These are phyloP conservation scores for Serinus canaria DNA, from an alignment of 2,113 vertebrate species.

Conservation along the genomic window DNA sequence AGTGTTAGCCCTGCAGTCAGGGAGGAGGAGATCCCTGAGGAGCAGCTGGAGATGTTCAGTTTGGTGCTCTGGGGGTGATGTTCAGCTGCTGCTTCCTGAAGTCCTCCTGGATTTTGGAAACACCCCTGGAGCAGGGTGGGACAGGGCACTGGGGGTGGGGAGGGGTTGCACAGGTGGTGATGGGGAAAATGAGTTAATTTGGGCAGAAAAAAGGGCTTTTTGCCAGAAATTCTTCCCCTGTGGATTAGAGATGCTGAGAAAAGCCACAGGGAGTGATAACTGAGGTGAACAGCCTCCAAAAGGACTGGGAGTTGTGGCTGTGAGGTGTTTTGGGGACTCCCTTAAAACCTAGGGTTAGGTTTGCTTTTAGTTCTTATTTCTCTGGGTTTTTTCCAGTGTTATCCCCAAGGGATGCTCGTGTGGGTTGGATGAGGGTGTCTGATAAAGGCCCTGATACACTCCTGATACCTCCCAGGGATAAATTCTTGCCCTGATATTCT, in stretches of 20 bases:
- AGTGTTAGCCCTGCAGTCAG: fast-evolving
- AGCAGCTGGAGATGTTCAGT: background rate
- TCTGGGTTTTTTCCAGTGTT: background rate
- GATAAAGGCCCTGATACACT: fast-evolving
- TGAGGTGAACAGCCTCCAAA: background rate
- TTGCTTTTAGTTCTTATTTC: background rate
- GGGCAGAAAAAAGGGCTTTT: background rate
- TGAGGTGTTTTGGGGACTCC: background rate
- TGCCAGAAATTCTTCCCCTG: background rate
- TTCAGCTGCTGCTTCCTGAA: background rate
- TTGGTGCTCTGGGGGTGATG: background rate
- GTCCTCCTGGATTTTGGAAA: background rate
- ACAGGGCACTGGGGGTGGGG: background rate
- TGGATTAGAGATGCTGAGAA: background rate
- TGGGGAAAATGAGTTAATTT: background rate
- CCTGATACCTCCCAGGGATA: background rate
- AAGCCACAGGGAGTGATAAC: background rate
- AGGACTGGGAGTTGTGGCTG: background rate
- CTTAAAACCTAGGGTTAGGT: fast-evolving
- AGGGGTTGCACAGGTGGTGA: background rate
- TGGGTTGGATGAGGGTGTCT: background rate
- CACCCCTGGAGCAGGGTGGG: background rate
- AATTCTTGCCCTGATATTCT: background rate
- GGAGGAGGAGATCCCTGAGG: background rate
- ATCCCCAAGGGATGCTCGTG: background rate